These are phyloP conservation scores for Sclerodermus sp. DNA, from an alignment of 2,888 invertebrate genomes.

Conservation along the genomic window DNA sequence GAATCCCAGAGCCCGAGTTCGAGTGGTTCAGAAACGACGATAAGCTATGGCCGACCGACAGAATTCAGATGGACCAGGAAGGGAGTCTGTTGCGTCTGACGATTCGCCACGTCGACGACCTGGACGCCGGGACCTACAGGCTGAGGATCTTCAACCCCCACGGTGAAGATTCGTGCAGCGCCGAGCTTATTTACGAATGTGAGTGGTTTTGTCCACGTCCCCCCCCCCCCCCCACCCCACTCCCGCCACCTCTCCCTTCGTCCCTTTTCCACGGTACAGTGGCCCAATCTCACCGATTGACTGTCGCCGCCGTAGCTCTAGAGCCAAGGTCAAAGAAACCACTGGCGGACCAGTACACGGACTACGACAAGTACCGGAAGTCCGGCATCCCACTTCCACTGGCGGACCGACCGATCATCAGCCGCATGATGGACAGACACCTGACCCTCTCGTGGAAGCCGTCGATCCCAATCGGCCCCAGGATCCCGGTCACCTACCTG, in stretches of 20 bases:
- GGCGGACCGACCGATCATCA: constrained; percentile 88
- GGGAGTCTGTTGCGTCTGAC: constrained; percentile 78
- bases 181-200: constrained; percentile 81
- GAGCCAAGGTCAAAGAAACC: constrained; percentile 71
- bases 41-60: constrained; percentile 77
- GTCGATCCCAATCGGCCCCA: constrained; percentile 83
- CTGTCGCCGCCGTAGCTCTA: constrained; percentile 58
- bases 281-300: neutral
- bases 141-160: constrained; percentile 82
- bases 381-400: constrained; percentile 85
- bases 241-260: too few species aligned
- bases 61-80: constrained; percentile 82
- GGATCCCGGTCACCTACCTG: constrained; percentile 90
- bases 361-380: constrained; percentile 80
- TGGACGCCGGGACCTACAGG: constrained; percentile 83
- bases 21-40: constrained; percentile 84
- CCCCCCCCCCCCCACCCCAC: too few species aligned
- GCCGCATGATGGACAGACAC: constrained; percentile 86
- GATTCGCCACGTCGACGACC: constrained; percentile 75
- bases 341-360: constrained; percentile 77
- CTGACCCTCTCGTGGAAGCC: constrained; percentile 93
- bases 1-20: constrained; percentile 83
- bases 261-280: too few species aligned
- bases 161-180: constrained; percentile 80
- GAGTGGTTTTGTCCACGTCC: too few species aligned